Evolutionary conservation across 2,113 vertebrate species (phyloP).

Genomic region (Otus sunia): DNA sequence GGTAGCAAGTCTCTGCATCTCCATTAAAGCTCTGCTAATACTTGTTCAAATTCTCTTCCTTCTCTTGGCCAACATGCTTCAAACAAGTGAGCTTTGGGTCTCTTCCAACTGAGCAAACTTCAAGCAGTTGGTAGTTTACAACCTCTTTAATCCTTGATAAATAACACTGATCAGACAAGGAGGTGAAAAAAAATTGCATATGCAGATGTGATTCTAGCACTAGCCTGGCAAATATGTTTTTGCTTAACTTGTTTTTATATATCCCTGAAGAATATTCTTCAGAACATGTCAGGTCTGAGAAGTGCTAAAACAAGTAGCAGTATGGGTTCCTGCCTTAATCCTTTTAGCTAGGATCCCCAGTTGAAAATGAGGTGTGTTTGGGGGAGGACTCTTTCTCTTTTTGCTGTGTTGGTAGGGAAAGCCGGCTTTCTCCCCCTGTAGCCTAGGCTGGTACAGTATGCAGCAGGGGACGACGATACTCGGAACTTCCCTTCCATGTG

Average conservation of each 20-base stretch:
- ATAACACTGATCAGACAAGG: neutral
- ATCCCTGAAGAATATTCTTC: neutral
- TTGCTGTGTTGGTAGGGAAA: neutral
- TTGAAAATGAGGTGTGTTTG: neutral
- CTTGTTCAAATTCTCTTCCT: neutral
- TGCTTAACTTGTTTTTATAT: neutral
- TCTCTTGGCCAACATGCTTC: neutral
- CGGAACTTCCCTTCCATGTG: neutral
- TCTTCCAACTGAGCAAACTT: neutral
- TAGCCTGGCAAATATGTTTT: neutral
- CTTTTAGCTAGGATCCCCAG: neutral
- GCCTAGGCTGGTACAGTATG: neutral
- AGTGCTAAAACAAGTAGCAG: neutral
- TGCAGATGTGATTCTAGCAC: neutral
- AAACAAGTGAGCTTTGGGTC: neutral
- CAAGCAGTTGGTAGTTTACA: neutral
- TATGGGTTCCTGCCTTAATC: neutral
- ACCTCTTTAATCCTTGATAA: neutral
- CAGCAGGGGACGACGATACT: rapidly evolving
- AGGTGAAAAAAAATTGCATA: neutral
- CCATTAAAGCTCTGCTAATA: neutral
- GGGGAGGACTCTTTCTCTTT: neutral
- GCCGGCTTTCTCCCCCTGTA: neutral
- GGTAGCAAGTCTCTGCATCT: neutral
- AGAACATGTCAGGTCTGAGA: neutral